Percentiles rank a stretch among this genome's conserved stretches.
Evolutionary conservation across 1,140 invertebrate species (phyloP).

Genomic region (Diorhabda sublineata): DNA sequence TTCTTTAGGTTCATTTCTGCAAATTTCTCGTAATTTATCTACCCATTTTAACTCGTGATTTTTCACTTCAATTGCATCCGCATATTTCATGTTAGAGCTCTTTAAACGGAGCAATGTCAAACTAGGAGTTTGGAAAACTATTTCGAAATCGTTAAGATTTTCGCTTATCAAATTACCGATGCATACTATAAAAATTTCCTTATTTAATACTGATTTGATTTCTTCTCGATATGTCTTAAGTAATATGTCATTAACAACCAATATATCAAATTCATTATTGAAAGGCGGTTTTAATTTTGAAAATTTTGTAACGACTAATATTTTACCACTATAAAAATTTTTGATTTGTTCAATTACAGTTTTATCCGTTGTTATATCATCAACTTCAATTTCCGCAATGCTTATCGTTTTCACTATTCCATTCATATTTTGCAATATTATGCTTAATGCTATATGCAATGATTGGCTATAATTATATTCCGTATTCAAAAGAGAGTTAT

Average conservation of each 20-base stretch:
- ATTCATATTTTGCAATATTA: constrained; percentile 48
- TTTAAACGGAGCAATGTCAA: constrained; percentile 44
- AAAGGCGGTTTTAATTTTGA: not conserved
- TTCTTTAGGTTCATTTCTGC: constrained; percentile 57
- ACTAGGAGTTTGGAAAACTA: constrained; percentile 7
- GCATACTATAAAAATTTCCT: not conserved
- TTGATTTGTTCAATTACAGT: not conserved
- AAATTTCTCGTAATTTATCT: constrained; percentile 67
- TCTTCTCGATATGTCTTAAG: not conserved
- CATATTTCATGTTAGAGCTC: constrained; percentile 43
- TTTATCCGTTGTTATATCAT: not conserved
- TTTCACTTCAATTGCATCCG: constrained; percentile 55
- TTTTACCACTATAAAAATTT: not conserved
- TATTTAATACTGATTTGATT: not conserved
- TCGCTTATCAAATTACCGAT: not conserved
- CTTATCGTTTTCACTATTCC: not conserved
- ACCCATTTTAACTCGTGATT: constrained; percentile 76
- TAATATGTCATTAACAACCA: not conserved
- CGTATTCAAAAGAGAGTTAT: constrained; percentile 56
- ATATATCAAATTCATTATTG: not conserved
- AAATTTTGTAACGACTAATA: not conserved
- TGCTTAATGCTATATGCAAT: constrained; percentile 60
- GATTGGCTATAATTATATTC: constrained; percentile 59
- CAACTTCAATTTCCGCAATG: not conserved
- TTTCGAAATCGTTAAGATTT: not conserved